These are phyloP conservation scores for Tipula vernalis DNA, from an alignment of 2,888 invertebrate genomes.

Conservation along the genomic window DNA sequence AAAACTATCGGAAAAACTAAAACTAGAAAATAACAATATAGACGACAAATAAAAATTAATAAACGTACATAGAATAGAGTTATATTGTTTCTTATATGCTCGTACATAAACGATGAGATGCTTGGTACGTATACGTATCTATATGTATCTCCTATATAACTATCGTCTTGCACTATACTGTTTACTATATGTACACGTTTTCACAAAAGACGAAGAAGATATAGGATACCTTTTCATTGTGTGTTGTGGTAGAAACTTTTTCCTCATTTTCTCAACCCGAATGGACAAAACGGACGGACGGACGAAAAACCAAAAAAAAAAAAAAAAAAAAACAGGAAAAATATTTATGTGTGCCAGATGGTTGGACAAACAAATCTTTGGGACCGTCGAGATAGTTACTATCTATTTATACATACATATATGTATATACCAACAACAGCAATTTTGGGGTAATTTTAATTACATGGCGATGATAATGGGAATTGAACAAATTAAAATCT, in stretches of 20 bases:
- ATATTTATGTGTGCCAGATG: not conserved
- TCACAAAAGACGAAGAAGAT: not conserved
- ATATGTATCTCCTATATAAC: not conserved
- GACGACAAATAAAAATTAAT: slow-evolving; percentile 4
- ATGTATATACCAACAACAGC: not conserved
- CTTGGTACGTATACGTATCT: not conserved
- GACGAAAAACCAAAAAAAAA: not conserved
- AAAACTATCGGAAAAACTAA: slow-evolving; percentile 4
- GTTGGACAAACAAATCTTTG: not conserved
- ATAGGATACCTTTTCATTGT: not conserved
- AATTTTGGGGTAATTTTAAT: not conserved
- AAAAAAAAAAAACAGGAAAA: not conserved
- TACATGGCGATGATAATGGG: not conserved
- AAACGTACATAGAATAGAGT: not conserved
- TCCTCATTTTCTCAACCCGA: not conserved
- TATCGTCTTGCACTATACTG: not conserved
- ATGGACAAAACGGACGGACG: not conserved
- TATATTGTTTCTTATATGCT: not conserved
- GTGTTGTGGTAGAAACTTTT: not conserved
- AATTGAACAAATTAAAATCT: not conserved
- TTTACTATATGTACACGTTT: not conserved
- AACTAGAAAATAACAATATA: slow-evolving; percentile 4
- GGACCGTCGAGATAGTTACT: not conserved
- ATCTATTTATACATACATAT: not conserved
- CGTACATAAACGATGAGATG: not conserved